Evolutionary conservation across 2,888 invertebrate species (phyloP).

Genomic region (Sipha maydis): DNA sequence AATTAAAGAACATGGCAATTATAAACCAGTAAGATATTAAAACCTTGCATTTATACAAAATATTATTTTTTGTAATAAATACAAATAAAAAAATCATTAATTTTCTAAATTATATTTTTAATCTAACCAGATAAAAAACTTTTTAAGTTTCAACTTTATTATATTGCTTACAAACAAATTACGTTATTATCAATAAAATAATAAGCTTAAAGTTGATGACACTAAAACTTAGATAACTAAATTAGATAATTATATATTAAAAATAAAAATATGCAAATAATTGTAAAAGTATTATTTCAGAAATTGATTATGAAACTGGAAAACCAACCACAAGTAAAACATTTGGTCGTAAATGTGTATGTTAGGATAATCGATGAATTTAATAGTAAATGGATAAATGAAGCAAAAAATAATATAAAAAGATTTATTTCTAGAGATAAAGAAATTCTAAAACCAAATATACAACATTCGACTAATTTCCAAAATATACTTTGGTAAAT

Average conservation of each 20-base stretch:
- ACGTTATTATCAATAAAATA: no score
- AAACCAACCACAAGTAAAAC: slow-evolving; percentile 37
- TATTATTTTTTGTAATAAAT: neutral
- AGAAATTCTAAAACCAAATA: slow-evolving; percentile 25
- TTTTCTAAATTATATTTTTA: no score
- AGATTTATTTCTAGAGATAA: neutral
- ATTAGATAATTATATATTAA: no score
- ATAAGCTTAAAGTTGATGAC: no score
- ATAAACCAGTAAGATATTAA: slow-evolving; percentile 40
- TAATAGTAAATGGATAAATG: slow-evolving; percentile 24
- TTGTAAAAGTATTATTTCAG: neutral
- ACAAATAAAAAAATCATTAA: neutral
- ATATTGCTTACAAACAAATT: no score
- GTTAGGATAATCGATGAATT: slow-evolving; percentile 22
- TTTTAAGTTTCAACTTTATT: neutral
- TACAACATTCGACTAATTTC: neutral
- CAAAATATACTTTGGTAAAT: slow-evolving; percentile 31
- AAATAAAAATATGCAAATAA: no score
- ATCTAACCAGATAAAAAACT: neutral
- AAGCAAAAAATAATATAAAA: neutral
- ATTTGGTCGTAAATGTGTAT: slow-evolving; percentile 39
- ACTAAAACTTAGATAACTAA: no score
- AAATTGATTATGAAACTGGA: slow-evolving; percentile 43
- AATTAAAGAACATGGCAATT: slow-evolving; percentile 37
- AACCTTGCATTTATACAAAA: neutral